Percentiles rank a stretch among this genome's conserved stretches.
phyloP scores from a whole-genome alignment of 1,140 invertebrate species.

The Lordiphosa collinella region DNA sequence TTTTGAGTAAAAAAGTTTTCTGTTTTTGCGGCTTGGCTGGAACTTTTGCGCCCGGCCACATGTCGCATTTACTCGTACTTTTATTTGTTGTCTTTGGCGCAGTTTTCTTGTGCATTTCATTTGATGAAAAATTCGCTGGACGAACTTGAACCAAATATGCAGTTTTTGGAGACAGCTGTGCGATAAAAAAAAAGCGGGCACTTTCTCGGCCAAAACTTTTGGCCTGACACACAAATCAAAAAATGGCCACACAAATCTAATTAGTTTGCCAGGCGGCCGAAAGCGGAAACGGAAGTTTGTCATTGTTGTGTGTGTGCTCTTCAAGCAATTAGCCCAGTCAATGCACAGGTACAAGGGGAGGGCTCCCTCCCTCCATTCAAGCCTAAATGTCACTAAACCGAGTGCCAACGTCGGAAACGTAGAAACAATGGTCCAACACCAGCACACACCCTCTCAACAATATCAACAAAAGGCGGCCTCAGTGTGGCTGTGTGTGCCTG shows the following conservation, averaged over 20 bases:
- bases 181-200: conserved; percentile 29
- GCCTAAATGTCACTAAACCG: conserved; percentile 53
- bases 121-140: conserved; percentile 46
- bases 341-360: conserved; percentile 59
- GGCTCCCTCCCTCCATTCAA: conserved; percentile 44
- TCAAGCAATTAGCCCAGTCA: conserved; percentile 63
- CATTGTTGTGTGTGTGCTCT: conserved; percentile 52
- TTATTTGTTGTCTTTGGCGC: conserved; percentile 62
- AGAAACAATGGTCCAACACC: conserved; percentile 55
- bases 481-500: conserved; percentile 7
- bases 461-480: conserved; percentile 61
- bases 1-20: conserved; percentile 54
- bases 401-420: conserved; percentile 10
- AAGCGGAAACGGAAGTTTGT: conserved; percentile 61
- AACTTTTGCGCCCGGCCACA: conserved; percentile 65
- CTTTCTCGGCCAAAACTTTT: conserved; percentile 27
- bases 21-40: conserved; percentile 70
- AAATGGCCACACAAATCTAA: conserved; percentile 58
- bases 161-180: conserved; percentile 30
- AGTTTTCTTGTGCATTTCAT: conserved; percentile 57
- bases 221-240: conserved; percentile 53
- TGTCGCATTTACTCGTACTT: conserved; percentile 56
- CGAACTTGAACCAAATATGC: conserved; percentile 76
- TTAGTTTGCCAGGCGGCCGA: conserved; percentile 55
- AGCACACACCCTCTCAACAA: conserved; percentile 42